Evolutionary conservation across 2,797 vertebrate genomes (phyloP).

Genomic region (Cryptoblepharus egeriae): DNA sequence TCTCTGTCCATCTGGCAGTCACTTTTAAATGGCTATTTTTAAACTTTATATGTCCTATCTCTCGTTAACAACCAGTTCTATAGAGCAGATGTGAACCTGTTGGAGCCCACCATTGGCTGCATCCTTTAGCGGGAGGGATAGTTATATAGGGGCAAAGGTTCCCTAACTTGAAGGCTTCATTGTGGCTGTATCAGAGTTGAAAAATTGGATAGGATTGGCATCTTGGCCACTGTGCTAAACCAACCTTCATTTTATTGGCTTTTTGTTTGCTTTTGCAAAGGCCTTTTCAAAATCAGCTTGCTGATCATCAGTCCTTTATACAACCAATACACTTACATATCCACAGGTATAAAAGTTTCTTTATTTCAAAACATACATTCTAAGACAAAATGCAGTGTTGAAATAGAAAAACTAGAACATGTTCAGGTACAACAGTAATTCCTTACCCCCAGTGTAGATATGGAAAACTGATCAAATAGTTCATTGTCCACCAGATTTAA

Average conservation of each 20-base stretch:
- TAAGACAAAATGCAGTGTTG: slow-evolving; percentile 16
- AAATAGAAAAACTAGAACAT: slow-evolving; percentile 38
- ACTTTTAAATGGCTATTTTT: too few relatives aligned
- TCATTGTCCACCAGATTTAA: slow-evolving; percentile 64
- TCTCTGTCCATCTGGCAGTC: too few relatives aligned
- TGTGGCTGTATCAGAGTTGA: too few relatives aligned
- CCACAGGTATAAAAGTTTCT: slow-evolving; percentile 42
- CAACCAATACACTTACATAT: slow-evolving; percentile 39
- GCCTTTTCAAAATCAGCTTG: slow-evolving; percentile 60
- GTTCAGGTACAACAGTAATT: slow-evolving; percentile 49
- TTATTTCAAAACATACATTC: slow-evolving; percentile 31
- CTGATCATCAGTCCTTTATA: slow-evolving; percentile 52
- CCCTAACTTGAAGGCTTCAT: too few relatives aligned
- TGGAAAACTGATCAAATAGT: slow-evolving; percentile 65
- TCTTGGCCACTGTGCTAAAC: too few relatives aligned
- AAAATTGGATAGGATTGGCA: too few relatives aligned
- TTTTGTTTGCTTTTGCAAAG: slow-evolving; percentile 65
- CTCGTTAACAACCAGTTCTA: too few relatives aligned
- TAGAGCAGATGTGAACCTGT: too few relatives aligned
- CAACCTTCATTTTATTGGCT: slow-evolving; percentile 1
- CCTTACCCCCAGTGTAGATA: not conserved
- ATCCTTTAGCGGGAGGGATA: too few relatives aligned
- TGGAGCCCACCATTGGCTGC: too few relatives aligned
- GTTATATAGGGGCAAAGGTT: too few relatives aligned
- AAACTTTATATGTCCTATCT: too few relatives aligned